A percentile compares a stretch with the other conserved stretches of the same genome.
Conservation (phyloP, 53 echinoderm and acorn worm genomes). For the Temnopleurus reevesii region DNA sequence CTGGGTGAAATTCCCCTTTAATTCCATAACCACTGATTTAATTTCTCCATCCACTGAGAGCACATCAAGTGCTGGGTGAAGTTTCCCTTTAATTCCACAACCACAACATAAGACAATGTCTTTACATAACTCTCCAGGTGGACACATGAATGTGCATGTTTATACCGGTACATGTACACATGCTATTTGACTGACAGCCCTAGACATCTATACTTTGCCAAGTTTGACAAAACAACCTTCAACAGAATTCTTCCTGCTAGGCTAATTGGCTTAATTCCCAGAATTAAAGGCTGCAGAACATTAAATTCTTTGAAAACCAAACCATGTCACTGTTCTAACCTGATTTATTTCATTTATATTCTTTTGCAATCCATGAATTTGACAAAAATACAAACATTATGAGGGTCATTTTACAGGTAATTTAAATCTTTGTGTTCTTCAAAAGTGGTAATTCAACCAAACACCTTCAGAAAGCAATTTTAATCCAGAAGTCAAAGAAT, state of each 20-base stretch:
- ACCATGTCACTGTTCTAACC: background rate
- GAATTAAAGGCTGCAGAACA: background rate
- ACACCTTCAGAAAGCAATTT: background rate
- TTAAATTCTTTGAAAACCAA: background rate
- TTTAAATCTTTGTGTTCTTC: background rate
- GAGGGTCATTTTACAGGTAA: background rate
- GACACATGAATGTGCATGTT: background rate
- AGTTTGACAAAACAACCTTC: background rate
- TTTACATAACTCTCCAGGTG: background rate
- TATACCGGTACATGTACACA: no score
- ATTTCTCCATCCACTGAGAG: no score
- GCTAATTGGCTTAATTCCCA: background rate
- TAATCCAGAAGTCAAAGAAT: background rate
- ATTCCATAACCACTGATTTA: no score
- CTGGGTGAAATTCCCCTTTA: no score
- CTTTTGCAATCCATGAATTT: background rate
- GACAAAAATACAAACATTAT: background rate
- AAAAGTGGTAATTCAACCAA: background rate
- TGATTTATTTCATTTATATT: background rate
- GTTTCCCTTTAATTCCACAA: no score
- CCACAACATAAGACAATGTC: no score
- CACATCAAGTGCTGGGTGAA: no score
- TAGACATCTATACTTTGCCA: background rate
- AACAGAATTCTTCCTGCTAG: background rate
- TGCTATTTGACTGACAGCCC: background rate